Evolutionary conservation across 1,140 invertebrate species (phyloP).

Genomic region (Scylla paramamosain): DNA sequence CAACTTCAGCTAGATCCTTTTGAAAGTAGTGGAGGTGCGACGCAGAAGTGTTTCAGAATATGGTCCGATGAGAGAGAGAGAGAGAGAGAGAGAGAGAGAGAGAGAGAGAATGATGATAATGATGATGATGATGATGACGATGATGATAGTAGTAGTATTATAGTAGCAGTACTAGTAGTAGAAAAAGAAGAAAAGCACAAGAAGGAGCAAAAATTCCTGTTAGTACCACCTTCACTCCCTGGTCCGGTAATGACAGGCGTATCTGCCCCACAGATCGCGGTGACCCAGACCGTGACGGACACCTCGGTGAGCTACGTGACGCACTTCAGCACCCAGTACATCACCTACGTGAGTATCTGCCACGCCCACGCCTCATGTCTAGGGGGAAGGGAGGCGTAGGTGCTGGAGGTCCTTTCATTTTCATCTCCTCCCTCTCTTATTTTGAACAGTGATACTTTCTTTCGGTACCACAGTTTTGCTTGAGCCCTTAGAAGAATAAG

Average conservation of each 20-base stretch:
- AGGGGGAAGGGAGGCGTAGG: no score
- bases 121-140: not conserved
- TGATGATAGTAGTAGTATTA: not conserved
- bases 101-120: not conserved
- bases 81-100: slow-evolving; percentile 29
- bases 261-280: not conserved
- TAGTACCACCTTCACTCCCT: not conserved
- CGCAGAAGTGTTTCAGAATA: no score
- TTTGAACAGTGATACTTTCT: no score
- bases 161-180: not conserved
- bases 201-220: not conserved
- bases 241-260: not conserved
- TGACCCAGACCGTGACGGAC: slow-evolving; percentile 52
- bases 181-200: not conserved
- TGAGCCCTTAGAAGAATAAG: no score
- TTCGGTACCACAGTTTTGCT: no score
- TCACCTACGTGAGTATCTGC: slow-evolving; percentile 46
- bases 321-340: slow-evolving; percentile 45
- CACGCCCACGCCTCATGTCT: not conserved
- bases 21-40: no score
- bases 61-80: slow-evolving; percentile 29
- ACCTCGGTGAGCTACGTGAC: slow-evolving; percentile 51
- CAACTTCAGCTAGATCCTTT: no score
- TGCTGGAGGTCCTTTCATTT: no score
- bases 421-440: no score